These are phyloP conservation scores for Epizoanthus stellaris DNA, from an alignment of 92 coral and sea anemone species.

Conservation along the genomic window DNA sequence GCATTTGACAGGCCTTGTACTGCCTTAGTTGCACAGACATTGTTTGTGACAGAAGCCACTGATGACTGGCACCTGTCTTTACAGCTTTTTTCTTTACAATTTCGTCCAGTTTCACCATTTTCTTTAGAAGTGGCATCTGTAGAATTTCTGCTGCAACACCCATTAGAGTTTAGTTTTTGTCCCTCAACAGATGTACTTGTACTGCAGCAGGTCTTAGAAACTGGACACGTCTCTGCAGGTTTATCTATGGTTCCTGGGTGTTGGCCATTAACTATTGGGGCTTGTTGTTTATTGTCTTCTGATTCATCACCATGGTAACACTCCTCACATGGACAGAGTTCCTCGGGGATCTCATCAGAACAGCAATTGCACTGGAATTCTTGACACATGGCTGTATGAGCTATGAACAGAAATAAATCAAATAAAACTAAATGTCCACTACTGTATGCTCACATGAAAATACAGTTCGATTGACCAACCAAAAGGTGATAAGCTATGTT, in stretches of 20 bases:
- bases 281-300: neutral
- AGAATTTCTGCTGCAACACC: neutral
- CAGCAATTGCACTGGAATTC: conserved; percentile 79
- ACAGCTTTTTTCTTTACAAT: too few species aligned
- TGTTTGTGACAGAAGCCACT: neutral
- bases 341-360: conserved; percentile 70
- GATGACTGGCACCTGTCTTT: neutral
- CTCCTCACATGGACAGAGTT: conserved; percentile 62
- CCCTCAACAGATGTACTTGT: neutral
- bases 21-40: neutral
- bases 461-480: too few species aligned
- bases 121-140: neutral
- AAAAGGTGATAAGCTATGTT: too few species aligned
- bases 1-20: neutral
- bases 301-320: conserved; percentile 71
- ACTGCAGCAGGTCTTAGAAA: neutral
- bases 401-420: too few species aligned
- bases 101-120: too few species aligned
- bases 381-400: conserved; percentile 58
- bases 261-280: neutral
- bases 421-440: too few species aligned
- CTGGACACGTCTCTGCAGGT: neutral
- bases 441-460: too few species aligned
- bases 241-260: too few species aligned
- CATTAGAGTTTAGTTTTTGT: neutral